phyloP scores from a whole-genome alignment of 2,113 vertebrate genomes.

The Chloebia gouldiae region DNA sequence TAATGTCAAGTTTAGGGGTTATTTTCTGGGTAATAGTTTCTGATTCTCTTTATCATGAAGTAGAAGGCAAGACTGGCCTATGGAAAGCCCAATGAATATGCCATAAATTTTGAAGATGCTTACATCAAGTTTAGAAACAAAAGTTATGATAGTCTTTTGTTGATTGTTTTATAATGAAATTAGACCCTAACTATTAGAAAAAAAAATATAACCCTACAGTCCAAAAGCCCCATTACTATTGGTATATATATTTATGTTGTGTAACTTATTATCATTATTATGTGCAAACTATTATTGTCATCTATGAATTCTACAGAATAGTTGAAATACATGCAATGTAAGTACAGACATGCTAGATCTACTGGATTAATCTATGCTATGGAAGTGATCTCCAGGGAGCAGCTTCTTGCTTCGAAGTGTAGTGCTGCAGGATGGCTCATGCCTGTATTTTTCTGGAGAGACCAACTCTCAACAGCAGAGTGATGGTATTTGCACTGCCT shows the following conservation, averaged over 20 bases:
- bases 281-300: background rate
- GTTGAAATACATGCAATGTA: background rate
- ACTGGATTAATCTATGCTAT: background rate
- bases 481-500: background rate
- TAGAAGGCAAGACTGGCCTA: background rate
- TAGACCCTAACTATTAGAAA: background rate
- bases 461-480: fast-evolving
- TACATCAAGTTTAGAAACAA: background rate
- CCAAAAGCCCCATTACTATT: fast-evolving
- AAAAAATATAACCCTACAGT: background rate
- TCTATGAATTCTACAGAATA: background rate
- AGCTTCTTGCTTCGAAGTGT: background rate
- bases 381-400: background rate
- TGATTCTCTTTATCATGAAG: background rate
- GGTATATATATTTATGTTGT: background rate
- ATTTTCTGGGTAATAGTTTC: background rate
- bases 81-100: background rate
- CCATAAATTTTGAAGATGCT: background rate
- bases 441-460: background rate
- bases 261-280: background rate
- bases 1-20: background rate
- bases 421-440: background rate
- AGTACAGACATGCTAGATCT: background rate
- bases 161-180: background rate
- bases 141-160: background rate